Base-by-base conservation (phyloP, 2,797 vertebrate genomes). In the Sebastes variabilis region DNA sequence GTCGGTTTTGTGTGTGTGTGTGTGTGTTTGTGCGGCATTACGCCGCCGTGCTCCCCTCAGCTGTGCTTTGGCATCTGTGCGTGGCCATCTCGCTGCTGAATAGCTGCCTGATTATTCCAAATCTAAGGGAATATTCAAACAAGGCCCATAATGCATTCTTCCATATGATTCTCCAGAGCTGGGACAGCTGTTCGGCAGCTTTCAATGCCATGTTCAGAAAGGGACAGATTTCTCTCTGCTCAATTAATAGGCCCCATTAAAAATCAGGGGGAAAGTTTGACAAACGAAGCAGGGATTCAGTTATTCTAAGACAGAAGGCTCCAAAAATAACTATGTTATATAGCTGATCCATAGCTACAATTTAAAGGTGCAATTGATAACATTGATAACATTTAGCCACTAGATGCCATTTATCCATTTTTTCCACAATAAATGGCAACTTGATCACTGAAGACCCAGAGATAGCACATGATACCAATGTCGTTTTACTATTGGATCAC, bases 71-170 rank as follows among this genome's bases (percentile, higher is more conserved):
- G 94, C 94, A 94, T 94, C 93, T 95, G 94, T 89, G 94, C 93
- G 73, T 87, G 87, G 91, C 94, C 90, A 90, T 94, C 92, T 94
- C 86, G 75, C 90, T 81, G 88, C 90, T 95, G 94, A 96, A 94
- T 92, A 92, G 92, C 93, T 79, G 92, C 90, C 91, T 96, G 94
- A 96, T 96, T 95, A 95, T 95, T 95, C 93, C 87, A 93, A 95
- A 94, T 93, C 87, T 91, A 80, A 92, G 92, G 90, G 91, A 94
- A 95, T 94, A 93, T 94, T 95, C 92, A 94, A 93, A 95, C 94
- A 95, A 95, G 93, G 92, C 88, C 87, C 72, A 92, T 95, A 94
- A 94, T 94, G 93, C 89, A 91, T 94, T 95, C 93, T 93, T 93
- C 93, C 86, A 89, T 94, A 95, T 93, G 94, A 95, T 94, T 91